Evolutionary conservation across 2,888 invertebrate species (phyloP).

Genomic region (Lepidocyrtoides sp.): DNA sequence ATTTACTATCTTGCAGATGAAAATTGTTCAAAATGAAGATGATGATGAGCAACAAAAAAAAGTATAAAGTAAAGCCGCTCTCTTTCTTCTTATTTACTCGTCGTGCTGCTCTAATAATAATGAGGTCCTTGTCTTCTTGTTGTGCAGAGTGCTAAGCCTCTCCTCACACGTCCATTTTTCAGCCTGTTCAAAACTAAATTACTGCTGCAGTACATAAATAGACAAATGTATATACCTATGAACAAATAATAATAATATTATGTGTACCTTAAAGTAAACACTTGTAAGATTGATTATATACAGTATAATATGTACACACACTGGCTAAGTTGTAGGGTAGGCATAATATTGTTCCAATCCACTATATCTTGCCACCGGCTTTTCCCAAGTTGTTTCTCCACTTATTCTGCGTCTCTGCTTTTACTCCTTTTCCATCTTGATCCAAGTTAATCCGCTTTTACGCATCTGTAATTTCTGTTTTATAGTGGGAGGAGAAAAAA

Average conservation of each 20-base stretch:
- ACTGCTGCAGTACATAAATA: constrained; percentile 36
- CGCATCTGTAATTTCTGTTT: constrained; percentile 83
- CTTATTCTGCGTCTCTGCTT: background rate
- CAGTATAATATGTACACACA: background rate
- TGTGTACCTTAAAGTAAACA: background rate
- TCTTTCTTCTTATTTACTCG: constrained; percentile 3
- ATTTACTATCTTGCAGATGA: constrained; percentile 5
- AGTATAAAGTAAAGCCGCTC: constrained; percentile 40
- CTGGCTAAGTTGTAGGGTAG: background rate
- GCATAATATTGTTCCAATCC: background rate
- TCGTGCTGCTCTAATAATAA: constrained; percentile 76
- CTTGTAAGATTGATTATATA: background rate
- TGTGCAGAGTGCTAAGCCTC: constrained; percentile 68
- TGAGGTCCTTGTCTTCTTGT: constrained; percentile 73
- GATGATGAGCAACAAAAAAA: constrained; percentile 71
- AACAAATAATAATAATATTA: background rate
- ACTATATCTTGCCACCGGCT: constrained; percentile 11
- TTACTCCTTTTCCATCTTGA: constrained; percentile 50
- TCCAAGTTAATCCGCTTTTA: constrained; percentile 84
- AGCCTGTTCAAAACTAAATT: constrained; percentile 69
- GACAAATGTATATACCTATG: background rate
- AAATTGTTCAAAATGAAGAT: constrained; percentile 59
- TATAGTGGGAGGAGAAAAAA: constrained; percentile 22
- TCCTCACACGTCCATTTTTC: constrained; percentile 73
- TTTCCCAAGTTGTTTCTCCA: constrained; percentile 23